Evolutionary conservation across 2,888 invertebrate species (phyloP), one percentile per base, ranked within the genome.

Genomic region (Cryptus viduatorius): DNA sequence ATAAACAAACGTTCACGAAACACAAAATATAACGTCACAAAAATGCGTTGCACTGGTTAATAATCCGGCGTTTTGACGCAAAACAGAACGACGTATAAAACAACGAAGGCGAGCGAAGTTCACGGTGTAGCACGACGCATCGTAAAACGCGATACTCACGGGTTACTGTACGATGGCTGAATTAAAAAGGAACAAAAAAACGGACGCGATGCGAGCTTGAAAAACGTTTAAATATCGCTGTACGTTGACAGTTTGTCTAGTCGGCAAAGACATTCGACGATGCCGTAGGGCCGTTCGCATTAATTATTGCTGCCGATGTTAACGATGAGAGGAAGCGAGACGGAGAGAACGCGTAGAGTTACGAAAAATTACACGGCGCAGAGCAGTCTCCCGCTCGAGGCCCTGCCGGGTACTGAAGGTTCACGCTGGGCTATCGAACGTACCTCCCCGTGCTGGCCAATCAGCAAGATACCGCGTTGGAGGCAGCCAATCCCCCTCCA

Each of bases 331-430:
- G 48, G 59, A 48, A 56, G 59, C 56, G 68, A 71, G 59, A 77
- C 42, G 16, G 77, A 77, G 77, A 69, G 69, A 72, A 65, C 79
- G 77, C 79, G 29, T 59, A 56, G 65, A 78, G 80, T 75, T 71
- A 19, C 31, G 75, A 85, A 79, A 69, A 76, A 61, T 24, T 53
- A 75, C 82, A 59, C 77, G 84, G 68, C 81, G 88, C 90, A 86
- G 86, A 89, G 86, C 84, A 90, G 89, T 90, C 90, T 90, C 91
- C 89, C 89, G 89, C 90, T 88, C 90, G 91, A 93, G 90, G 90
- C 89, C 91, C 92, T 92, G 91, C 93, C 93, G 93, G 92, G 92
- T 92, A 93, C 93, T 93, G 92, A 90, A 89, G 90, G 84, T 86
- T 86, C 87, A 83, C 82, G 90, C 89, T 89, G 88, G 88, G 91